Percentiles rank a stretch among this genome's conserved stretches.
Conservation (phyloP, 2,113 vertebrate genomes). For the Brachyhypopomus occidentalis region DNA sequence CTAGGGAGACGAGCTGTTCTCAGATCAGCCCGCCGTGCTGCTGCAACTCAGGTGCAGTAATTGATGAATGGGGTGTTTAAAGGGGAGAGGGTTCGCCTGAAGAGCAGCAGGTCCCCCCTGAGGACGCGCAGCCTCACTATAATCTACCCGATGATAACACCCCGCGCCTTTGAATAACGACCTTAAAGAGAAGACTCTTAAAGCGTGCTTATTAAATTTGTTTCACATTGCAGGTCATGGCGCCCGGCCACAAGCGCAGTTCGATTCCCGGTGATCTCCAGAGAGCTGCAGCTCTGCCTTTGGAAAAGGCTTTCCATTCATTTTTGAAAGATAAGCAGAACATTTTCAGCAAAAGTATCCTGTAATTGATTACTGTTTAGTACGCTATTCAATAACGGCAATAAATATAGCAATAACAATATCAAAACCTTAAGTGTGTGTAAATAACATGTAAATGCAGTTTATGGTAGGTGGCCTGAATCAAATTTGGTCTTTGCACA, state of each 20-base stretch:
- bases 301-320: not conserved
- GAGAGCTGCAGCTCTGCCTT: not conserved
- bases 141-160: constrained; percentile 70
- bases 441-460: not conserved
- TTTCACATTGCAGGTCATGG: constrained; percentile 24
- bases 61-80: constrained; percentile 75
- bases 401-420: not conserved
- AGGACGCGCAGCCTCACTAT: constrained; percentile 76
- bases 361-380: not conserved
- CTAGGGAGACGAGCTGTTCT: not conserved
- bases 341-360: not conserved
- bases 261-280: not conserved
- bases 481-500: not conserved
- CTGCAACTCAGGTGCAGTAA: constrained; percentile 38
- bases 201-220: constrained; percentile 70
- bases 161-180: constrained; percentile 68
- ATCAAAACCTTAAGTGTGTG: not conserved
- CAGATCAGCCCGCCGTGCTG: too few relatives aligned
- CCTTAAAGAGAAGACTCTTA: constrained; percentile 66
- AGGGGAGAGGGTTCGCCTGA: constrained; percentile 72
- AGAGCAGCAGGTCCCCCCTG: constrained; percentile 69
- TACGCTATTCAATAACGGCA: not conserved
- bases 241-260: not conserved
- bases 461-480: not conserved
- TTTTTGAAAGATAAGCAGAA: not conserved